Evolutionary conservation across 1,140 invertebrate species (phyloP).

Genomic region (Drosophila ercepeae): DNA sequence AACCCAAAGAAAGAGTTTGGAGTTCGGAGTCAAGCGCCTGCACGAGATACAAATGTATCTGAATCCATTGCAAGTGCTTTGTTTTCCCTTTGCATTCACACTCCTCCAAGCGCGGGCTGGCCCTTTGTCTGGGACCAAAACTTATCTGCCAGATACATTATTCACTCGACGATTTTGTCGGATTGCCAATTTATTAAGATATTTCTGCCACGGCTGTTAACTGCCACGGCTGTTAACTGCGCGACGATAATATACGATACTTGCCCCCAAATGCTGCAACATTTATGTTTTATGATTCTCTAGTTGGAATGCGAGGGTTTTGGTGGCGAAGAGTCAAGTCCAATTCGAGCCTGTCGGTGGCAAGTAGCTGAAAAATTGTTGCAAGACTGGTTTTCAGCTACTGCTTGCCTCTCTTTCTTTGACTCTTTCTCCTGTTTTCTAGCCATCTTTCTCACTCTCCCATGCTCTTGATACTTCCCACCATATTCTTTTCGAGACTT

Average conservation of each 20-base stretch:
- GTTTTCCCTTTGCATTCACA: constrained; percentile 32
- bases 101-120: constrained; percentile 17
- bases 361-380: constrained; percentile 76
- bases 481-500: constrained; percentile 35
- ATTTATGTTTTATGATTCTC: constrained; percentile 52
- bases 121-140: constrained; percentile 53
- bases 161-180: constrained; percentile 47
- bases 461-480: constrained; percentile 30
- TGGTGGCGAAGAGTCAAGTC: constrained; percentile 45
- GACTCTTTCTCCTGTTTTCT: constrained; percentile 20
- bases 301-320: constrained; percentile 54
- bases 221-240: constrained; percentile 40
- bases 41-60: constrained; percentile 66
- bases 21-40: constrained; percentile 30
- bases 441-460: constrained; percentile 10
- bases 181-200: constrained; percentile 55
- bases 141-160: constrained; percentile 60
- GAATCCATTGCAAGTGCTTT: constrained; percentile 31
- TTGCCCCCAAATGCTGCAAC: constrained; percentile 10
- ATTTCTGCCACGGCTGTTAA: constrained; percentile 29
- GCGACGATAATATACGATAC: constrained; percentile 34
- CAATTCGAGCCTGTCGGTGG: constrained; percentile 43
- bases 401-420: constrained; percentile 20
- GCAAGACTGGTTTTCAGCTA: constrained; percentile 74
- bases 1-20: constrained; percentile 7